Evolutionary conservation across 2,888 invertebrate species (phyloP).

Genomic region (Nomada hirtipes): DNA sequence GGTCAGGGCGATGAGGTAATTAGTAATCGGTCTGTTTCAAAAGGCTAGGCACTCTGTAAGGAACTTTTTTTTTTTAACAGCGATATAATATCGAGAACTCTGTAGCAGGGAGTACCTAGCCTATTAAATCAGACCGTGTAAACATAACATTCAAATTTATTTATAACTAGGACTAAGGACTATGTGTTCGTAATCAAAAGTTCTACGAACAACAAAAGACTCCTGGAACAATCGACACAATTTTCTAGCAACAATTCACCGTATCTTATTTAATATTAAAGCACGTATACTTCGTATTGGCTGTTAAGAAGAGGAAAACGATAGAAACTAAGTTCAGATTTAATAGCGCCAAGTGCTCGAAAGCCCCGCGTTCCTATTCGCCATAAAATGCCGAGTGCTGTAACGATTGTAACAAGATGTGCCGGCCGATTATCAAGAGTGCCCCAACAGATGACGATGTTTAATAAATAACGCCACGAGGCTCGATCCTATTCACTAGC

Average conservation of each 20-base stretch:
- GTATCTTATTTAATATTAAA: too few species aligned
- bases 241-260: too few species aligned
- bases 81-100: constrained; percentile 41
- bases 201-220: neutral
- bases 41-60: constrained; percentile 81
- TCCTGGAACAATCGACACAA: too few species aligned
- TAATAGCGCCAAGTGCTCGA: neutral
- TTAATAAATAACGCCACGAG: constrained; percentile 13
- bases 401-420: neutral
- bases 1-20: constrained; percentile 50
- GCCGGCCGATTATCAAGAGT: neutral
- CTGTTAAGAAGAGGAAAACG: neutral
- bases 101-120: constrained; percentile 77
- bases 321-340: neutral
- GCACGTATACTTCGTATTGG: neutral
- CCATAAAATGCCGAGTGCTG: neutral
- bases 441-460: neutral
- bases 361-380: neutral
- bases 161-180: constrained; percentile 17
- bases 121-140: constrained; percentile 76
- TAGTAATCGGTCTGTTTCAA: constrained; percentile 75
- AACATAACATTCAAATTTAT: constrained; percentile 47
- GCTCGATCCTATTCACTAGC: neutral
- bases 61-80: constrained; percentile 66
- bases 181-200: neutral